Evolutionary conservation across 1,140 invertebrate species (phyloP).

Genomic region (Alviniconcha marisindica): DNA sequence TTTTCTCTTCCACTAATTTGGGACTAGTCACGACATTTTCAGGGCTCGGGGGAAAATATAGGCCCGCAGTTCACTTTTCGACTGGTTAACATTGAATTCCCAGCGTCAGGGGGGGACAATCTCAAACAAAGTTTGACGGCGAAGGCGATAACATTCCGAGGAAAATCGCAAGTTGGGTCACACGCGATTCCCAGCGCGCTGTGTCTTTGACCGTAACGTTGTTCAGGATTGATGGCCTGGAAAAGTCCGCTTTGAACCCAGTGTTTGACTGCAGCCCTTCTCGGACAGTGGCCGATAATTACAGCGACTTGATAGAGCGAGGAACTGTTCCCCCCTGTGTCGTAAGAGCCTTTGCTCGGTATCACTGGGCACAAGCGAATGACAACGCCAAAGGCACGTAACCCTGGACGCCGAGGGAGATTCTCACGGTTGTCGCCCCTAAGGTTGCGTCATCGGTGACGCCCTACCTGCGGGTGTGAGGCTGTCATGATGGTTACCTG

Average conservation of each 20-base stretch:
- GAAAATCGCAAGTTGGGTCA: no score
- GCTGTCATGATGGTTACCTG: background rate
- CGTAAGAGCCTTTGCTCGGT: background rate
- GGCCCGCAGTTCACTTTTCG: no score
- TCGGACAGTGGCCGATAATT: conserved; percentile 15
- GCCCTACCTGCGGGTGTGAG: background rate
- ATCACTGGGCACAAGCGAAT: conserved; percentile 11
- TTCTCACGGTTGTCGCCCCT: conserved; percentile 33
- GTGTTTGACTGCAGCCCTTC: background rate
- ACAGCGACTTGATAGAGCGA: conserved; percentile 11
- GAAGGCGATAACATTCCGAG: no score
- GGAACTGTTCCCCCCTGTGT: conserved; percentile 13
- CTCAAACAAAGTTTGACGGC: no score
- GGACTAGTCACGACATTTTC: no score
- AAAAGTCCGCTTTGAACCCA: background rate
- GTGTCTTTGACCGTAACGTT: background rate
- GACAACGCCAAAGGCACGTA: conserved; percentile 20
- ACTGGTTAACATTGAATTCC: no score
- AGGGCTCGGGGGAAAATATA: no score
- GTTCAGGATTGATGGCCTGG: background rate
- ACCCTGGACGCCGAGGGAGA: background rate
- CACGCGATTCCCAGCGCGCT: no score
- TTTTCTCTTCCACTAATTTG: no score
- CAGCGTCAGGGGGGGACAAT: no score
- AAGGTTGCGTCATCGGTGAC: background rate